phyloP scores from a whole-genome alignment of 2,888 invertebrate genomes.

The Rhabditoides inermis region DNA sequence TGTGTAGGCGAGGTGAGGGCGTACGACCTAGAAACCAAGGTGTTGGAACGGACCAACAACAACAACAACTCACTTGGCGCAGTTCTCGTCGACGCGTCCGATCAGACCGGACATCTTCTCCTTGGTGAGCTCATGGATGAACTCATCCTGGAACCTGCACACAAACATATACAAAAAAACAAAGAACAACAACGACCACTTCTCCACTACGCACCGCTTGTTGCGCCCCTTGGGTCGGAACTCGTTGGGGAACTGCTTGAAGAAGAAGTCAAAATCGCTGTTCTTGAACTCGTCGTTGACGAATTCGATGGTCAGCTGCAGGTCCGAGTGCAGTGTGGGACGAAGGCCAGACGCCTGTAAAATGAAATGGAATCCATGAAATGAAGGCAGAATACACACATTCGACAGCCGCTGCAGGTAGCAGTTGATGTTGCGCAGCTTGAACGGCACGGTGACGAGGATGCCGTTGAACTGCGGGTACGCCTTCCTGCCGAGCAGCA shows the following conservation, averaged over 20 bases:
- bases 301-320: slow-evolving; percentile 42
- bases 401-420: slow-evolving; percentile 21
- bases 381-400: slow-evolving; percentile 17
- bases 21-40: slow-evolving; percentile 32
- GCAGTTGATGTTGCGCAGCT: slow-evolving; percentile 33
- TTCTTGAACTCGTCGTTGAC: slow-evolving; percentile 41
- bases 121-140: slow-evolving; percentile 21
- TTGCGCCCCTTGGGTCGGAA: slow-evolving; percentile 11
- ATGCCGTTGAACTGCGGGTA: slow-evolving; percentile 33
- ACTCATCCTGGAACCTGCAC: neutral
- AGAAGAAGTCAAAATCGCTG: slow-evolving; percentile 30
- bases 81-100: slow-evolving; percentile 11
- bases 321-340: slow-evolving; percentile 42
- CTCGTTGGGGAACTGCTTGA: slow-evolving; percentile 32
- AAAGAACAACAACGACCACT: too few species aligned
- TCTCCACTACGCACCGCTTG: slow-evolving; percentile 1
- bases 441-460: slow-evolving; percentile 28
- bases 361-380: neutral
- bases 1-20: slow-evolving; percentile 26
- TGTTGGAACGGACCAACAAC: too few species aligned
- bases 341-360: slow-evolving; percentile 40
- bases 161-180: too few species aligned
- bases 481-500: too few species aligned
- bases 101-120: slow-evolving; percentile 22
- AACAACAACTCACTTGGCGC: slow-evolving; percentile 12